Conservation (phyloP, 2,113 vertebrate species). For the Hydrochoerus hydrochaeris region DNA sequence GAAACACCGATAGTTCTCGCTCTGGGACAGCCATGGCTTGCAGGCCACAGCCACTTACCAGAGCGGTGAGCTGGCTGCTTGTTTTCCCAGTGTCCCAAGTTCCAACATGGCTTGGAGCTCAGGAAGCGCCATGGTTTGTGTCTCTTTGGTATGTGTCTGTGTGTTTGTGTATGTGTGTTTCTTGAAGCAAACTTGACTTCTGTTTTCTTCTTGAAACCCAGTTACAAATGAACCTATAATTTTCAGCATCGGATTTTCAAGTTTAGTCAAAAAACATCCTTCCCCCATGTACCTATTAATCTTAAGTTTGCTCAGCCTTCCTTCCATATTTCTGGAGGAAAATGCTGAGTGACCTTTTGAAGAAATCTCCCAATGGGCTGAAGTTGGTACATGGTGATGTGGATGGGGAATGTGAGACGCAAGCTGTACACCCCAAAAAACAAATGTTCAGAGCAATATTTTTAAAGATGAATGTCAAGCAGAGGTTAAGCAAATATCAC, state of each 20-base stretch:
- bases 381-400: background rate
- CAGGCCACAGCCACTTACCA: no score
- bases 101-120: no score
- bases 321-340: background rate
- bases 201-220: background rate
- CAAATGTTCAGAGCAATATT: background rate
- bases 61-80: no score
- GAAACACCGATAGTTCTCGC: no score
- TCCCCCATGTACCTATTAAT: background rate
- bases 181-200: background rate
- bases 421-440: background rate
- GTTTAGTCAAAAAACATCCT: background rate
- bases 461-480: background rate
- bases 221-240: background rate
- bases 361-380: background rate
- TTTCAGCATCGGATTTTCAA: background rate
- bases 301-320: background rate
- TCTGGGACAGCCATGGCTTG: no score
- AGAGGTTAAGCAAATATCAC: background rate
- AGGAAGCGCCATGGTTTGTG: no score
- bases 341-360: background rate
- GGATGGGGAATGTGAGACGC: accelerated
- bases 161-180: no score
- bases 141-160: background rate
- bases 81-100: no score